A percentile compares a stretch with the other conserved stretches of the same genome.
These are phyloP conservation scores for Cinclus cinclus DNA, from an alignment of 2,113 vertebrate species.

Conservation along the genomic window DNA sequence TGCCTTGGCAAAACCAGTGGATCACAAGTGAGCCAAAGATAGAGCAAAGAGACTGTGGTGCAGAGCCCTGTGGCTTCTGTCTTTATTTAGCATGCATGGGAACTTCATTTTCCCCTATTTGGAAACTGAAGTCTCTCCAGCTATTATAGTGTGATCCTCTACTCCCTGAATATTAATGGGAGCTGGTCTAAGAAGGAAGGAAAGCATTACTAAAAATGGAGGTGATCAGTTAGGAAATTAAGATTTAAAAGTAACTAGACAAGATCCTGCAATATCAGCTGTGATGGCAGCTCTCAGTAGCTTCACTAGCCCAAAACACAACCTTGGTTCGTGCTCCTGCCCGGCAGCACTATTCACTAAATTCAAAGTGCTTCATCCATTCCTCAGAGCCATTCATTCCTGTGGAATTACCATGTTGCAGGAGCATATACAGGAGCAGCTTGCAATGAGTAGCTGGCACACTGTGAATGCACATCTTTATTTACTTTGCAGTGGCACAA, in stretches of 20 bases:
- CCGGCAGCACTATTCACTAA: not conserved
- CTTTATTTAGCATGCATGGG: fast-evolving
- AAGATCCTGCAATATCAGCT: not conserved
- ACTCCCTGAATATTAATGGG: not conserved
- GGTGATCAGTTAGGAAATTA: not conserved
- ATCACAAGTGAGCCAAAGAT: not conserved
- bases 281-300: not conserved
- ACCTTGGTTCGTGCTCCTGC: not conserved
- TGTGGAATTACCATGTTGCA: not conserved
- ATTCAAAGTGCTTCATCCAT: not conserved
- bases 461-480: not conserved
- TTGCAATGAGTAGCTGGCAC: not conserved
- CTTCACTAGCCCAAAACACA: not conserved
- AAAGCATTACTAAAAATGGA: not conserved
- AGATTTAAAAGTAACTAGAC: not conserved
- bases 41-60: not conserved
- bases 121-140: not conserved
- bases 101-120: not conserved
- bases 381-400: not conserved
- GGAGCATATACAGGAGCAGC: fast-evolving
- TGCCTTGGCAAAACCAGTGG: not conserved
- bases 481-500: not conserved
- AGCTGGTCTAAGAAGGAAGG: not conserved
- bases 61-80: not conserved
- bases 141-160: not conserved